Conservation (phyloP, 2,113 vertebrate species). For the Prietella phreatophila region DNA sequence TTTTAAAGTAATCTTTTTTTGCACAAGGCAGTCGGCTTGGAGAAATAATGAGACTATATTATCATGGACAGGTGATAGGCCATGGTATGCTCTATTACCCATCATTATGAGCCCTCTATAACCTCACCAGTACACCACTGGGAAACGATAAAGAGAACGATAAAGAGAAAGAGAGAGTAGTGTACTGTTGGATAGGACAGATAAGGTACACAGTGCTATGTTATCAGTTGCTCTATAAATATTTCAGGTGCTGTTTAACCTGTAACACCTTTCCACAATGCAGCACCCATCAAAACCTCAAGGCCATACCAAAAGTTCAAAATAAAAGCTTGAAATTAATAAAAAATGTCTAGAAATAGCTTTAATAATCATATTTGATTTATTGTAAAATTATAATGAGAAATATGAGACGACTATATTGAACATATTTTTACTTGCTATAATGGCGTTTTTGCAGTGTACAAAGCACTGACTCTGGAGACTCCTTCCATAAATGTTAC, state of each 20-base stretch:
- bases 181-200: neutral
- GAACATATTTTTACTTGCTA: no score
- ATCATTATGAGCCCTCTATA: constrained; percentile 18
- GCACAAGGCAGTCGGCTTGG: neutral
- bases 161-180: neutral
- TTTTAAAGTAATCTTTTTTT: constrained; percentile 24
- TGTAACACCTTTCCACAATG: neutral
- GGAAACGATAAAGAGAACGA: neutral
- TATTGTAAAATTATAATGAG: no score
- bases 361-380: no score
- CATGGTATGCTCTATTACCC: constrained; percentile 2
- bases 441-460: no score
- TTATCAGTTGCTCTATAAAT: neutral
- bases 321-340: no score
- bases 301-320: neutral
- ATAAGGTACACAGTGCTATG: constrained; percentile 5
- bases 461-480: neutral
- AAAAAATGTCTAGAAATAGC: no score
- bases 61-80: constrained; percentile 16
- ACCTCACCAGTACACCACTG: neutral
- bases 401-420: no score
- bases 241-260: constrained; percentile 13
- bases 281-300: neutral
- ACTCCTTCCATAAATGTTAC: neutral
- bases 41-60: constrained; percentile 25